A percentile compares a stretch with the other conserved stretches of the same genome.
Conservation (phyloP, 2,888 invertebrate genomes). For the Diarsia mendica region DNA sequence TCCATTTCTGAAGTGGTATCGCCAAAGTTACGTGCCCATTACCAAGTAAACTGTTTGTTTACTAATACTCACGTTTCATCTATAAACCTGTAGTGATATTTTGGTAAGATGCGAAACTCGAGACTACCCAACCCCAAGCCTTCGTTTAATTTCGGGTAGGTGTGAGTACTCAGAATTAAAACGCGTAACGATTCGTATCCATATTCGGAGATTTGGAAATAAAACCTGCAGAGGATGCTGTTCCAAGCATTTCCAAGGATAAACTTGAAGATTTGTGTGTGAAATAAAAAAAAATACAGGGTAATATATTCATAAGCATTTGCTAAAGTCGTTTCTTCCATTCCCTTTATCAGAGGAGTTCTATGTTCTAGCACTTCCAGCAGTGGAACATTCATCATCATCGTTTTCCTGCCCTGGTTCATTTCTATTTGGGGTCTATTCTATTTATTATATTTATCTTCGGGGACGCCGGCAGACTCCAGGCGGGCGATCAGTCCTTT, state of each 20-base stretch:
- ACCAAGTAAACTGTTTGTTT: background rate
- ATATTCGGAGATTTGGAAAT: background rate
- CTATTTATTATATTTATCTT: too few relatives aligned
- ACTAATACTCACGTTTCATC: background rate
- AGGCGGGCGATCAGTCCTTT: too few relatives aligned
- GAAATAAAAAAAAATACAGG: background rate
- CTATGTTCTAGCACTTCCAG: background rate
- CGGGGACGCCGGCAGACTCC: too few relatives aligned
- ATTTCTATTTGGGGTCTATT: too few relatives aligned
- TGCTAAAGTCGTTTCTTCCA: background rate
- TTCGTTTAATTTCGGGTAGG: too few relatives aligned
- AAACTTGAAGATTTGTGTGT: background rate
- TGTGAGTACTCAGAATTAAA: background rate
- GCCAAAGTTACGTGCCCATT: slow-evolving; percentile 17
- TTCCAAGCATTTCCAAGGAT: background rate
- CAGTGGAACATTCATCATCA: background rate
- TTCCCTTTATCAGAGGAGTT: background rate
- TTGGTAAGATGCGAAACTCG: background rate
- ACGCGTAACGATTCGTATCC: background rate
- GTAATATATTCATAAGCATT: background rate
- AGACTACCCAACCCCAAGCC: too few relatives aligned
- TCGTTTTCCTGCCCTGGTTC: too few relatives aligned
- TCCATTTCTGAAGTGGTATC: slow-evolving; percentile 19
- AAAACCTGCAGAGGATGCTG: background rate
- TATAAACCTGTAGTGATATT: background rate